Evolutionary conservation across 2,797 vertebrate genomes (phyloP), one percentile per base, ranked within the genome.

Genomic region (Thalassophryne amazonica): DNA sequence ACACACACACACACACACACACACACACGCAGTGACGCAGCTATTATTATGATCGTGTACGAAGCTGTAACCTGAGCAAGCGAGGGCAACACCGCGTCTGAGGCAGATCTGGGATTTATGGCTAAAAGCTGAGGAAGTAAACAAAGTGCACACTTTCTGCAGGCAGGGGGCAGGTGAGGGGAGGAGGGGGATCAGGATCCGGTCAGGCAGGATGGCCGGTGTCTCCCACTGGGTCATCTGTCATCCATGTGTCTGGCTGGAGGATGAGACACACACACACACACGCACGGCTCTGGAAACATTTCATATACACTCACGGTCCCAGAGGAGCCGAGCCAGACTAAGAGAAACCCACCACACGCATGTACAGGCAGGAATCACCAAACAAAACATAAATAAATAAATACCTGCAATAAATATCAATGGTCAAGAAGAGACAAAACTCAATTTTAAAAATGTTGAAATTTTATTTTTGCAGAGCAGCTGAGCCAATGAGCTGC

Each of bases 181-280:
- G n/a, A 2, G 13, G 30, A 27, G 51, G 45, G 57, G 39, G 50
- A 23, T 14, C 42, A 56, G 64, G 80, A 75, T 83, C 82, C 71
- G 71, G 83, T 83, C 65, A 64, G 74, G 79, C 85, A 84, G 82
- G 83, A 86, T 84, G 82, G 75, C 66, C 84, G 72, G 72, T 81
- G 76, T 87, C 76, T 85, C 84, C 80, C 80, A 82, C 72, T 77
- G 81, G 85, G 80, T 86, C 81, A 83, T 88, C 86, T 86, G 85
- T 88, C 85, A 88, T 84, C 79, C 80, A 86, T 85, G 80, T 84
- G 84, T 86, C 81, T 84, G 77, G 78, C 59, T 81, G 67, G 68
- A 80, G 76, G 69, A 84, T 43, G 47, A 76, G 70, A n/a, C n/a
- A n/a, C n/a, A n/a, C n/a, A n/a, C n/a, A n/a, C n/a, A n/a, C n/a